Evolutionary conservation across 2,888 invertebrate genomes (phyloP).

Genomic region (Busseola fusca): DNA sequence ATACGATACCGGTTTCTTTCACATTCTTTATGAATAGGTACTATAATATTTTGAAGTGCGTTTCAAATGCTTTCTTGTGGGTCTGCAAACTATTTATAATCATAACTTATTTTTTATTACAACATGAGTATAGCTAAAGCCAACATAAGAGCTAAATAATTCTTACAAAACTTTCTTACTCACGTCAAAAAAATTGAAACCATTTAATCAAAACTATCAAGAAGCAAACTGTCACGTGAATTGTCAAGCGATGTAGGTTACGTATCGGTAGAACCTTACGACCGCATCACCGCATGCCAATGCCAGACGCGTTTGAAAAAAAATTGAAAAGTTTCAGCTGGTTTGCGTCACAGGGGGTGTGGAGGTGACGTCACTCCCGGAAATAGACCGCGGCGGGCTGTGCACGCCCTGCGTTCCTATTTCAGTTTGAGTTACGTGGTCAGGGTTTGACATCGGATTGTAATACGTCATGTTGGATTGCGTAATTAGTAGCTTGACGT

Average conservation of each 20-base stretch:
- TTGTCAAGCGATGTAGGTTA: slow-evolving; percentile 63
- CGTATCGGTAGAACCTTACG: slow-evolving; percentile 58
- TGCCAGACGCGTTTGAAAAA: slow-evolving; percentile 66
- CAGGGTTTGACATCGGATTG: slow-evolving; percentile 56
- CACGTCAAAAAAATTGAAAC: slow-evolving; percentile 21
- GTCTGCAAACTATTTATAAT: background rate
- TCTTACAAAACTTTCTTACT: background rate
- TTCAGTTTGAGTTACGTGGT: slow-evolving; percentile 54
- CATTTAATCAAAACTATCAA: slow-evolving; percentile 48
- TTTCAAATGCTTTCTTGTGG: background rate
- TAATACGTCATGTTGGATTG: slow-evolving; percentile 54
- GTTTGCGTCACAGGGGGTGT: slow-evolving; percentile 76
- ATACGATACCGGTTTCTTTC: background rate
- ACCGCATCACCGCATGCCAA: slow-evolving; percentile 64
- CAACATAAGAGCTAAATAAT: background rate
- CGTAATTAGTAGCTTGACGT: slow-evolving; percentile 43
- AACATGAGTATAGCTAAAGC: background rate
- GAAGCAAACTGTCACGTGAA: slow-evolving; percentile 42
- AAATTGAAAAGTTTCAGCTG: slow-evolving; percentile 68
- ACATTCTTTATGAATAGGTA: slow-evolving; percentile 12
- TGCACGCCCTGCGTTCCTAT: slow-evolving; percentile 57
- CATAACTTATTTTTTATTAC: background rate
- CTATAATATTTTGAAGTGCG: slow-evolving; percentile 29
- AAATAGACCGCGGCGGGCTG: slow-evolving; percentile 72
- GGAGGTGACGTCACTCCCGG: slow-evolving; percentile 75